Base-by-base conservation (phyloP, 2,888 invertebrate genomes). In the Drosophila mimica region DNA sequence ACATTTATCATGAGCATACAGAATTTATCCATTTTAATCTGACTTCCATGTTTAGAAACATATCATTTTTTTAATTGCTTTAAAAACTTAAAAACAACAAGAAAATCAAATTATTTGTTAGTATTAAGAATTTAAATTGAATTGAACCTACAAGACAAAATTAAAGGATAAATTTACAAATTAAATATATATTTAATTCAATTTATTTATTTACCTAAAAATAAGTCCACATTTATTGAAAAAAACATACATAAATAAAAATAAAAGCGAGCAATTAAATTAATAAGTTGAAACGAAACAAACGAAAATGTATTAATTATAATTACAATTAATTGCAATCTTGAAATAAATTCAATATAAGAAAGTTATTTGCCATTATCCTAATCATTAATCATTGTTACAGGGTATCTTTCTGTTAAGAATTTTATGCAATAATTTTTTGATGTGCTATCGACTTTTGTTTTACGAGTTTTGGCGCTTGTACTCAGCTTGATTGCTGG, bases 391-490 rank as follows among this genome's bases (percentile, higher is more conserved):
- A 20, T 0, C 0, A 46, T 8, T 7, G 0, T 30, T 43, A 20
- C 2, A 68, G 76, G 53, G 64, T 51, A 79, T 69, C 34, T 15
- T 6, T 0, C 4, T 28, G 60, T 61, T 30, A 4, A 51, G 30
- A 40, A 25, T 2, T 15, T 20, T 9, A 9, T 17, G 25, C 20
- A 4, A 11, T 17, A 43, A 64, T 20, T 13, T 40, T 57, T 65
- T 17, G 11, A 36, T 52, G 54, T 48, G 49, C 48, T 33, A 0
- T 31, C 53, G 31, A 52, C 4, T 65, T 62, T 58, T 48, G 51
- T 81, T 81, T 86, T 83, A 86, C 72, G 83, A 74, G 74, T 70
- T 38, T 28, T 28, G 74, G 69, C 68, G 78, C 59, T 60, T 60
- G 36, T 52, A 48, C 52, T 67, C 63, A 54, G 73, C 52, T 83